Conservation (phyloP, 2,888 invertebrate species). For the Morpho helenor region DNA sequence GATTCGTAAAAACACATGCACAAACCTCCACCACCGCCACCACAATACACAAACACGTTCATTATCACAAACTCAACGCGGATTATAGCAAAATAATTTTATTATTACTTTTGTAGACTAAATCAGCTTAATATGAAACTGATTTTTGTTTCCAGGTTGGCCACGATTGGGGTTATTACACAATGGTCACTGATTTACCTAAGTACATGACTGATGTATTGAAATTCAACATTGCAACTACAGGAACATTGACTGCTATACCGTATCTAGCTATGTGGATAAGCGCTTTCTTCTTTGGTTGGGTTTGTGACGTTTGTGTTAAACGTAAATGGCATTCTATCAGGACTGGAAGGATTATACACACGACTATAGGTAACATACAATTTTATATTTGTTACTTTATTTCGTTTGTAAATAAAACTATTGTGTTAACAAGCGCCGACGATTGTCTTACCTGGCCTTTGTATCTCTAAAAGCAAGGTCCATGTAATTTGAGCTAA, state of each 20-base stretch:
- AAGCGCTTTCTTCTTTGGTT: constrained; percentile 83
- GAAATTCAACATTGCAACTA: constrained; percentile 82
- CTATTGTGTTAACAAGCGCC: too few species aligned
- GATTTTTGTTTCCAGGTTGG: constrained; percentile 49
- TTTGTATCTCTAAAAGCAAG: too few species aligned
- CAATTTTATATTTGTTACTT: constrained; percentile 2
- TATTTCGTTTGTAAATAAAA: too few species aligned
- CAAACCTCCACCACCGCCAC: too few species aligned
- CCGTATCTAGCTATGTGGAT: constrained; percentile 85
- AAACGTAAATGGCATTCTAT: constrained; percentile 78
- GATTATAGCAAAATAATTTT: too few species aligned
- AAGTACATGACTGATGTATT: constrained; percentile 84
- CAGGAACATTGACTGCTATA: constrained; percentile 81
- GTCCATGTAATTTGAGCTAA: too few species aligned
- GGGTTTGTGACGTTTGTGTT: constrained; percentile 84
- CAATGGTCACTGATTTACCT: constrained; percentile 85
- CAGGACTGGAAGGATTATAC: constrained; percentile 81
- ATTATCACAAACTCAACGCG: too few species aligned
- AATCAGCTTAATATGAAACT: too few species aligned
- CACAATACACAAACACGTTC: too few species aligned
- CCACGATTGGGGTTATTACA: constrained; percentile 84
- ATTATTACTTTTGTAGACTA: too few species aligned
- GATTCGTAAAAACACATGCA: too few species aligned
- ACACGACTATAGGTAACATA: constrained; percentile 82
- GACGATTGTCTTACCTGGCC: too few species aligned